Base-by-base conservation (phyloP, 2,113 vertebrate genomes). In the Aplodontia rufa region DNA sequence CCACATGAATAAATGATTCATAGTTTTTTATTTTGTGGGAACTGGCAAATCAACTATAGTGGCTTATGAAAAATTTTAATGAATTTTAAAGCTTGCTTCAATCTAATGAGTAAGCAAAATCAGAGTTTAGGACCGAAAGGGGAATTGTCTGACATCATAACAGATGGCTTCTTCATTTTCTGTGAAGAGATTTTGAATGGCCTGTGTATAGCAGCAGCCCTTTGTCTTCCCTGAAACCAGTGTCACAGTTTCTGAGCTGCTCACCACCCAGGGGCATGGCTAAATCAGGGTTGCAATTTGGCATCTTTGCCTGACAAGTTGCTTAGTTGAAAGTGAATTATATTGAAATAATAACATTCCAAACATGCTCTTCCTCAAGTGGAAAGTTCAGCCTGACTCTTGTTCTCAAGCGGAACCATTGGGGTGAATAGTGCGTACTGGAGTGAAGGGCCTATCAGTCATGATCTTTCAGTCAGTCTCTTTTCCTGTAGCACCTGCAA, bases 311-410 rank as follows among this genome's bases (percentile, higher is more conserved):
- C 20, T 10, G 19, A 13, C 26, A 62, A 3, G 22, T 84, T 87
- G n/a, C 89, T 66, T 80, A 35, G 37, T 80, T 85, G 68, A 64
- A 71, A 69, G 62, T 76, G 16, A 91, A 87, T 80, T 93, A 58
- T 81, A 4, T 58, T 75, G 47, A 90, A 90, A 85, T 91, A 35
- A 51, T 85, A 51, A 47, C 8, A 26, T 75, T 91, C 93, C 12
- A 55, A 68, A 87, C 84, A 40, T 55, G 19, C 32, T 68, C 19
- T 53, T 78, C n/a, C 17, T 72, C 3, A 42, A 11, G 8, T 26
- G 40, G 47, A 40, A 89, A 62, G 30, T 49, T 64, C 35, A 20
- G 22, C 42, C 19, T 74, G 37, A 35, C 51, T 58, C 68, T 76
- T 51, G 8, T 74, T 40, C 49, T 92, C 45, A 71, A 82, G 62